Evolutionary conservation across 2,113 vertebrate species (phyloP).

Genomic region (Otocyon megalotis): DNA sequence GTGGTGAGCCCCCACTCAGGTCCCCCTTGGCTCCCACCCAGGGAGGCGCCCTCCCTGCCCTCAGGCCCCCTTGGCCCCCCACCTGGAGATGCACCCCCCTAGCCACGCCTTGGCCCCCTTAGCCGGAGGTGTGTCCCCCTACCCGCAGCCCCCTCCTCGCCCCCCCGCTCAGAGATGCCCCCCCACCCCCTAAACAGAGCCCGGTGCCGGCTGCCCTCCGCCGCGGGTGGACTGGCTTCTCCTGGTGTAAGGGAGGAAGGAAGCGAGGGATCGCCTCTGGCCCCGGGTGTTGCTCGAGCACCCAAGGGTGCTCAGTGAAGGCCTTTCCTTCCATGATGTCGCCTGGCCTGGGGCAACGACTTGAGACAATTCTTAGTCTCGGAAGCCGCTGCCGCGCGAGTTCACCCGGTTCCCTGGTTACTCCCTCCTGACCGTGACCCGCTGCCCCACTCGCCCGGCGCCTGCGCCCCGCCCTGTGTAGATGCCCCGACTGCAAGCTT

Average conservation of each 20-base stretch:
- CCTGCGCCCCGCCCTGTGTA: not conserved
- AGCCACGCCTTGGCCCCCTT: too few relatives aligned
- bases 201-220: not conserved
- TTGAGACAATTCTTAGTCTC: not conserved
- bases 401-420: not conserved
- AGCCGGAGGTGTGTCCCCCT: too few relatives aligned
- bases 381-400: not conserved
- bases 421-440: too few relatives aligned
- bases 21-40: too few relatives aligned
- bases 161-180: rapidly evolving
- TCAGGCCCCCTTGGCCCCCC: not conserved
- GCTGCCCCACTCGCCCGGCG: too few relatives aligned
- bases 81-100: too few relatives aligned
- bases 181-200: rapidly evolving
- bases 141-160: too few relatives aligned
- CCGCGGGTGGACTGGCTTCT: not conserved
- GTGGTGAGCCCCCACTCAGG: too few relatives aligned
- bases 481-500: not conserved
- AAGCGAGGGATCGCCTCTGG: not conserved
- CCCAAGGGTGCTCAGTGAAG: not conserved
- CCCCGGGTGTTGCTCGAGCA: not conserved
- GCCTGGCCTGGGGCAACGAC: too few relatives aligned
- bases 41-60: too few relatives aligned
- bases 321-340: not conserved
- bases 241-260: not conserved